Conservation (phyloP, 2,888 invertebrate species). For the Arctia plantaginis region DNA sequence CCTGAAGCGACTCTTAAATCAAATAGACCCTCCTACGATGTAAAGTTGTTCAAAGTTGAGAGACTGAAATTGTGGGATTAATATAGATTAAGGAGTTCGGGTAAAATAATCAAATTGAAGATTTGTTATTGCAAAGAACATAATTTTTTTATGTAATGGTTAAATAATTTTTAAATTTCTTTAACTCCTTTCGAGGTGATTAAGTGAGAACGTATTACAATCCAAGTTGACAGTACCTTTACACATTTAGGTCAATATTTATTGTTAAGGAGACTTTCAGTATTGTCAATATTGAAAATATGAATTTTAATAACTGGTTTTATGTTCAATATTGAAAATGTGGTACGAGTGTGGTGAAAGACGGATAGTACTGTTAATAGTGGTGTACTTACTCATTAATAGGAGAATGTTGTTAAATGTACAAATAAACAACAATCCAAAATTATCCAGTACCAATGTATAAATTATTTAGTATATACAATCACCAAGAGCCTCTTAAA, state of each 20-base stretch:
- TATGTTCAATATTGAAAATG: background rate
- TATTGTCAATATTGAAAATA: background rate
- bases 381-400: background rate
- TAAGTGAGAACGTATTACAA: too few species aligned
- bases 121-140: background rate
- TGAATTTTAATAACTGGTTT: too few species aligned
- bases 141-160: background rate
- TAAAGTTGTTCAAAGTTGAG: constrained; percentile 9
- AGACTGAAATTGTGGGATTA: background rate
- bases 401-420: background rate
- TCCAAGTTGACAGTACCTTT: background rate
- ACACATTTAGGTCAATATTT: background rate
- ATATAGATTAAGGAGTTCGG: background rate
- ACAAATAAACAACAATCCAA: constrained; percentile 8
- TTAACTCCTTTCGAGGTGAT: background rate
- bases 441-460: constrained; percentile 7
- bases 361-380: background rate
- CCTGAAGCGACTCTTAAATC: constrained; percentile 1
- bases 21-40: constrained; percentile 4
- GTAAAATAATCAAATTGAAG: background rate
- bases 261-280: background rate
- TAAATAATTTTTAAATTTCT: background rate
- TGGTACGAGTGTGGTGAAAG: background rate
- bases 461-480: constrained; percentile 37
- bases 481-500: constrained; percentile 63